Evolutionary conservation across 2,113 vertebrate genomes (phyloP).

Genomic region (Odontophorus gujanensis): DNA sequence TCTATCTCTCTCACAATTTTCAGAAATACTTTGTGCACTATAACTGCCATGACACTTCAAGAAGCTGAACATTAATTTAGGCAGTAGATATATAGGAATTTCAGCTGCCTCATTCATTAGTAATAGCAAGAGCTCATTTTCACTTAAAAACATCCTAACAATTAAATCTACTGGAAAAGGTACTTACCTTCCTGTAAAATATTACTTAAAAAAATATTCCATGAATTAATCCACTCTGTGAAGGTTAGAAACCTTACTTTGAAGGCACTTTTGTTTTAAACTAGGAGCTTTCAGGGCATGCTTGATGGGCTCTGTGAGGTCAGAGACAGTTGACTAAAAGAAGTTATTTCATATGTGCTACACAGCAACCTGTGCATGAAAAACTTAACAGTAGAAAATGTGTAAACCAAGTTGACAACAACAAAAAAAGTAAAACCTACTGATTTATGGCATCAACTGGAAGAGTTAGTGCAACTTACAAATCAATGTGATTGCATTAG

Average conservation of each 20-base stretch:
- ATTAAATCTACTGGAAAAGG: slow-evolving; percentile 3
- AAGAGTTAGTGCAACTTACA: not conserved
- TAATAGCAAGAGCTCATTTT: not conserved
- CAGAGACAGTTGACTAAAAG: not conserved
- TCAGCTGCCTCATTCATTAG: not conserved
- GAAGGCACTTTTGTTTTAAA: not conserved
- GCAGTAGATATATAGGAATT: not conserved
- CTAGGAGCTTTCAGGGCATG: not conserved
- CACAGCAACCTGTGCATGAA: not conserved
- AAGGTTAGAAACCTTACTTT: not conserved
- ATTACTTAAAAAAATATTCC: not conserved
- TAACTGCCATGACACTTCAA: not conserved
- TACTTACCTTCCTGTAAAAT: not conserved
- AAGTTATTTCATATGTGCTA: not conserved
- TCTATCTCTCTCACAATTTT: not conserved
- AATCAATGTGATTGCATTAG: not conserved
- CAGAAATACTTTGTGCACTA: not conserved
- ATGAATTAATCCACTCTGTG: not conserved
- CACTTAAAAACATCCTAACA: not conserved
- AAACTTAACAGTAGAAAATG: not conserved
- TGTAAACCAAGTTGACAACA: not conserved
- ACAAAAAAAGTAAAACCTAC: not conserved
- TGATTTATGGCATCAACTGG: not conserved
- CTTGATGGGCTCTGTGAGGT: not conserved
- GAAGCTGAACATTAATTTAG: not conserved